phyloP scores from a whole-genome alignment of 2,797 vertebrate species.

The Trematomus bernacchii region DNA sequence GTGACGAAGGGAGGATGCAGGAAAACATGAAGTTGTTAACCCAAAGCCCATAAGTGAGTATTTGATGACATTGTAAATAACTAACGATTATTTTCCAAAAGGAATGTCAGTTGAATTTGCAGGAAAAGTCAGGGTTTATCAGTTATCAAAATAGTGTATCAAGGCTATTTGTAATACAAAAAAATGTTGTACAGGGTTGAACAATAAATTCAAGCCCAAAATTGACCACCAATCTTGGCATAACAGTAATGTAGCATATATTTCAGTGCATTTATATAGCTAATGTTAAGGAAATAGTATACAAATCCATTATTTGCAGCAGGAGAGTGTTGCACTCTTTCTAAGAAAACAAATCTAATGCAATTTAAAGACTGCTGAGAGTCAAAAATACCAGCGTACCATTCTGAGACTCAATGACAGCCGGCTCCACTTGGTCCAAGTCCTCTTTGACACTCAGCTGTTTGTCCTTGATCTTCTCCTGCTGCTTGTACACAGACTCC shows the following conservation, averaged over 20 bases:
- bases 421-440: constrained; percentile 97
- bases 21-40: constrained; percentile 33
- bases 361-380: neutral
- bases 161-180: no score
- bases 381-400: constrained; percentile 81
- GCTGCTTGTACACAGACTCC: constrained; percentile 97
- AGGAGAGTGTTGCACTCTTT: neutral
- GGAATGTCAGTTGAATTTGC: no score
- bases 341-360: neutral
- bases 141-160: no score
- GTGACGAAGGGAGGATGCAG: constrained; percentile 51
- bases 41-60: neutral
- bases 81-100: no score
- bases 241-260: neutral
- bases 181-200: no score
- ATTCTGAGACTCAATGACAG: constrained; percentile 98
- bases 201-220: no score
- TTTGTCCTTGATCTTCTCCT: constrained; percentile 97
- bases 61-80: neutral
- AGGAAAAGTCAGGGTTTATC: no score
- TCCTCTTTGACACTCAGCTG: constrained; percentile 96
- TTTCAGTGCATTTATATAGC: neutral
- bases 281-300: neutral
- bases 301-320: neutral
- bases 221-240: no score